These are phyloP conservation scores for Eospalax fontanierii DNA, from an alignment of 2,797 vertebrate genomes.

Conservation along the genomic window DNA sequence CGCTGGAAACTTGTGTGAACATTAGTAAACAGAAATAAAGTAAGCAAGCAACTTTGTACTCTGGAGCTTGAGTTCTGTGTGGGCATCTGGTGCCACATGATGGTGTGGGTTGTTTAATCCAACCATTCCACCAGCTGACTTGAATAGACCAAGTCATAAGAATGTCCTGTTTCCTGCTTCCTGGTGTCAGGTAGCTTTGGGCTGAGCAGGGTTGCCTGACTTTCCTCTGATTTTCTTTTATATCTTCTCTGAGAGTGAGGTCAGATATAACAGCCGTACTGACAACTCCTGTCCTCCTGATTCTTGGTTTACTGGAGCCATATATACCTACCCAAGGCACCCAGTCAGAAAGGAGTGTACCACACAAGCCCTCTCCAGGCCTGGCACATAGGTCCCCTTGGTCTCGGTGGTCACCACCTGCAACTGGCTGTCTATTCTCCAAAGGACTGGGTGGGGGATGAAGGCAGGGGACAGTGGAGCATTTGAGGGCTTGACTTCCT, in stretches of 20 bases:
- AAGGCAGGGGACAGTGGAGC: not conserved
- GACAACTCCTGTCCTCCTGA: not conserved
- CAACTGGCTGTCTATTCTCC: not conserved
- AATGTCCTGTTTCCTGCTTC: not conserved
- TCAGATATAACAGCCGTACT: fast-evolving
- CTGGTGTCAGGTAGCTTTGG: not conserved
- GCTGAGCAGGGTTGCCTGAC: not conserved
- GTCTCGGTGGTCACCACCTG: not conserved
- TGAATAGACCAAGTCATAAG: not conserved
- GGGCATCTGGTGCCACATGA: fast-evolving
- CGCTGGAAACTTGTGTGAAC: not conserved
- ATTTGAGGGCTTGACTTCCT: not conserved
- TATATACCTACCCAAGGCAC: not conserved
- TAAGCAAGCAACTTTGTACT: not conserved
- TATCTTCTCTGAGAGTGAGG: not conserved
- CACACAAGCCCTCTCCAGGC: not conserved
- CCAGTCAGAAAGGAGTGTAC: not conserved
- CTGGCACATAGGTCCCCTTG: not conserved
- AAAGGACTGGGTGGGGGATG: not conserved
- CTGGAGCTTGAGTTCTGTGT: not conserved
- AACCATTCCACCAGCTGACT: not conserved
- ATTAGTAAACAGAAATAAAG: too few species aligned
- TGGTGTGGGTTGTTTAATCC: not conserved
- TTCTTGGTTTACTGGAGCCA: not conserved
- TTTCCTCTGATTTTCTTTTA: not conserved